These are phyloP conservation scores for Gasterosteus aculeatus DNA, from an alignment of 2,113 vertebrate genomes.

Conservation along the genomic window DNA sequence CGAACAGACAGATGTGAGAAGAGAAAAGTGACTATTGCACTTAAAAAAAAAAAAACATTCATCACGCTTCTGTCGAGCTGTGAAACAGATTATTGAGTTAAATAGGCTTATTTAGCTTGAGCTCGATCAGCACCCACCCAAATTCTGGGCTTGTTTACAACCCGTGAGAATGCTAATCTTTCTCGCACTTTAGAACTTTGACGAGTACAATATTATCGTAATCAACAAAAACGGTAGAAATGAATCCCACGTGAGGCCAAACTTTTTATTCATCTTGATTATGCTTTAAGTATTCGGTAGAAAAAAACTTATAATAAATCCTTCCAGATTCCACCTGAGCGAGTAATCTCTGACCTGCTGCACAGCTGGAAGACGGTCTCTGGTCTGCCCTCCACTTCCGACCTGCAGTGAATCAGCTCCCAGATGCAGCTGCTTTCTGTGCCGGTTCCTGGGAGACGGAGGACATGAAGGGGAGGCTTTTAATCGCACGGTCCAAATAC, in stretches of 20 bases:
- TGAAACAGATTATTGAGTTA: not conserved
- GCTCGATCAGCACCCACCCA: not conserved
- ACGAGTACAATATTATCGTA: not conserved
- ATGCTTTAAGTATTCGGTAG: not conserved
- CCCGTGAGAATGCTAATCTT: not conserved
- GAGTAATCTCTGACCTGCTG: conserved; percentile 87
- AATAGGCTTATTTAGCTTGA: no score
- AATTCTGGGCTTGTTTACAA: not conserved
- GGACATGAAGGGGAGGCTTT: conserved; percentile 52
- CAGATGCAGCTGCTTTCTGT: conserved; percentile 91
- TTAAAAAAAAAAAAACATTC: not conserved
- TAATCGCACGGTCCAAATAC: conserved; percentile 56
- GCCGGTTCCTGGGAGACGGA: conserved; percentile 70
- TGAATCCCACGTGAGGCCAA: not conserved
- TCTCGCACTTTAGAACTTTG: not conserved
- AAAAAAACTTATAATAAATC: not conserved
- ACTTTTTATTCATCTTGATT: not conserved
- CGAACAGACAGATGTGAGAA: not conserved
- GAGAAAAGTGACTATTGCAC: not conserved
- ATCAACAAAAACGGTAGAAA: not conserved
- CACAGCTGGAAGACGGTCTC: conserved; percentile 94
- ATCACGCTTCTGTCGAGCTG: not conserved
- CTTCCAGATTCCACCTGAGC: not conserved
- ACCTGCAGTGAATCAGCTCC: conserved; percentile 96
- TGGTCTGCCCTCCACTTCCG: conserved; percentile 92